Evolutionary conservation across 2,888 invertebrate species (phyloP), one percentile per base, ranked within the genome.

Genomic region (Laspeyria flexula): DNA sequence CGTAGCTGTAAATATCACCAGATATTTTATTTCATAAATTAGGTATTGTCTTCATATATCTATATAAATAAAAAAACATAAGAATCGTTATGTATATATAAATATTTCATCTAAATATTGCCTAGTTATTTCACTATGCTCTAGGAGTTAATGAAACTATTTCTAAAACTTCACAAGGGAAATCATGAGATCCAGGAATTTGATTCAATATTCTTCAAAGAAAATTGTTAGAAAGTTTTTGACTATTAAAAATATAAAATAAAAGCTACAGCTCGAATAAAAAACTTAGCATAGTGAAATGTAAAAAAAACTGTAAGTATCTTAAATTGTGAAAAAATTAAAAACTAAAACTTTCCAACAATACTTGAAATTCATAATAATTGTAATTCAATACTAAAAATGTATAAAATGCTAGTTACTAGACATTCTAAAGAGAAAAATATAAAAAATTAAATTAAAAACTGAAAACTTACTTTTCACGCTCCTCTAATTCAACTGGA

Each of bases 401-500:
- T 45, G 35, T 55, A 58, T 54, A 61, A 61, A 48, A 49, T 25
- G 27, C 62, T 62, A 68, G 38, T 56, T 7, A 59, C 62, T 72
- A 70, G 52, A 51, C 58, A 64, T 53, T 65, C 58, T 57, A 56
- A 29, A 57, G 29, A 60, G 37, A 60, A 45, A 55, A 57, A 53
- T 40, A 45, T 42, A 47, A 53, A 51, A 58, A 55, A 48, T 34
- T 23, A 46, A 35, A n/a, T n/a, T n/a, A 52, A 34, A 57, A 57
- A 47, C 51, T 53, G 60, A 42, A 70, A 87, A 96, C 96, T 96
- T 95, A 96, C 96, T 96, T 96, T 92, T 96, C 96, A 83, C 96
- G 94, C 90, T 96, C 96, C 89, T 96, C 96, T 94, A 96, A 93
- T 85, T 96, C 95, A 90, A 96, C 95, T 67, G 95, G 95, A 89